A percentile compares a stretch with the other conserved stretches of the same genome.
Conservation (phyloP, 2,113 vertebrate genomes). For the Gallinago undulata region DNA sequence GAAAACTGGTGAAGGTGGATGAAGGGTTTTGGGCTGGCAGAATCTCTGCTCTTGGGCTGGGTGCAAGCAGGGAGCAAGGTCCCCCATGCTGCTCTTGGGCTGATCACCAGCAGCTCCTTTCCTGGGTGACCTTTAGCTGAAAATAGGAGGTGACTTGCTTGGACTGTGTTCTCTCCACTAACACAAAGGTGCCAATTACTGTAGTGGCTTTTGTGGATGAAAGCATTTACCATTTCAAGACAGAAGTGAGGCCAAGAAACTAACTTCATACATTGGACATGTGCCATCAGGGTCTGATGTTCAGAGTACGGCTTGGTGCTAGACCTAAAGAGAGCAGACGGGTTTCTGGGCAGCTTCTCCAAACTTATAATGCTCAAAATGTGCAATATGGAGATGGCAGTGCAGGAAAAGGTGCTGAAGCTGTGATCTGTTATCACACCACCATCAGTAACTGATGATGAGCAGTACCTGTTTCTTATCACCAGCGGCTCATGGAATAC, state of each 20-base stretch:
- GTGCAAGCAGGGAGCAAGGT: background rate
- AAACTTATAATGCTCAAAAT: background rate
- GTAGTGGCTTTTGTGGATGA: background rate
- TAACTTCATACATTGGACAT: background rate
- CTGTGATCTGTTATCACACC: background rate
- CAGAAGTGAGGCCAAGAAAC: background rate
- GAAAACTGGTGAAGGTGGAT: background rate
- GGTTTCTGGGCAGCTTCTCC: background rate
- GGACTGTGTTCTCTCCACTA: background rate
- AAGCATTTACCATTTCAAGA: background rate
- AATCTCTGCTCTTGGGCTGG: background rate
- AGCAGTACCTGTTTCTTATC: background rate
- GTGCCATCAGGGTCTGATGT: background rate
- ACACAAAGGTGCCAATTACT: background rate
- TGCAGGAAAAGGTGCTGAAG: background rate
- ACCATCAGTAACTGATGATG: background rate
- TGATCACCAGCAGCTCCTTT: background rate
- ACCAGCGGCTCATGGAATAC: background rate
- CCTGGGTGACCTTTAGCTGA: background rate
- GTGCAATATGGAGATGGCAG: background rate
- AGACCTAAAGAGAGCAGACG: background rate
- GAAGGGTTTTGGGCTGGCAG: background rate
- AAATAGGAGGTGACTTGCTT: background rate
- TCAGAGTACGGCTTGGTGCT: background rate
- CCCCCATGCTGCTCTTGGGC: fast-evolving